phyloP scores from a whole-genome alignment of 2,797 vertebrate genomes.

The Anas capensis region DNA sequence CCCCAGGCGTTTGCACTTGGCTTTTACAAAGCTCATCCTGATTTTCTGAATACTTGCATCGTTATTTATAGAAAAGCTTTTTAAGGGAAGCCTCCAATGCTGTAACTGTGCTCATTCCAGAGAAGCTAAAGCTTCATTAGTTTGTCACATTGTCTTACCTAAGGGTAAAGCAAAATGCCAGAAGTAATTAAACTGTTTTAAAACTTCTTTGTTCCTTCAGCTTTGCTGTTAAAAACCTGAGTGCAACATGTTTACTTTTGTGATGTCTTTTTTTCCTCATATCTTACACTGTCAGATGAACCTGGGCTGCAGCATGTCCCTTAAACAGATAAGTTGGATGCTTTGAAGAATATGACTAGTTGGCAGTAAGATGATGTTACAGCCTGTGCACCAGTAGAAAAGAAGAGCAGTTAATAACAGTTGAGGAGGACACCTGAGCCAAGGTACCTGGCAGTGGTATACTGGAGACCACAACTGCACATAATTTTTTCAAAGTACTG shows the following conservation, averaged over 20 bases:
- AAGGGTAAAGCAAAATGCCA: background rate
- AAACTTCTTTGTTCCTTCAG: background rate
- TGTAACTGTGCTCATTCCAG: background rate
- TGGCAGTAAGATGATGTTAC: constrained; percentile 86
- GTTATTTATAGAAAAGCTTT: constrained; percentile 41
- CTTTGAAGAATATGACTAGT: constrained; percentile 75
- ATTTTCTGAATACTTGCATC: background rate
- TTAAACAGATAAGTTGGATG: constrained; percentile 83
- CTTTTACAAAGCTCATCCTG: background rate
- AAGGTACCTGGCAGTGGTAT: background rate
- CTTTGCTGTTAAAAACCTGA: background rate
- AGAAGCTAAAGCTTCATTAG: background rate
- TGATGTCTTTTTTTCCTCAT: background rate
- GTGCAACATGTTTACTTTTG: background rate
- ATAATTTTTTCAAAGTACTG: background rate
- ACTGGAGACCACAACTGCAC: background rate
- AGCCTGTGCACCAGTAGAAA: constrained; percentile 82
- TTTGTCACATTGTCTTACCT: background rate
- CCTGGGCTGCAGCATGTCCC: constrained; percentile 87
- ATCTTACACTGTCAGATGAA: constrained; percentile 76
- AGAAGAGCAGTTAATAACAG: too few species aligned
- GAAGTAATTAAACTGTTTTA: background rate
- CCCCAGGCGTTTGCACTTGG: background rate
- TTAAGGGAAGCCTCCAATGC: background rate
- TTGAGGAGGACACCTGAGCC: background rate